phyloP scores from a whole-genome alignment of 2,888 invertebrate genomes.

The Tupiocoris notatus region DNA sequence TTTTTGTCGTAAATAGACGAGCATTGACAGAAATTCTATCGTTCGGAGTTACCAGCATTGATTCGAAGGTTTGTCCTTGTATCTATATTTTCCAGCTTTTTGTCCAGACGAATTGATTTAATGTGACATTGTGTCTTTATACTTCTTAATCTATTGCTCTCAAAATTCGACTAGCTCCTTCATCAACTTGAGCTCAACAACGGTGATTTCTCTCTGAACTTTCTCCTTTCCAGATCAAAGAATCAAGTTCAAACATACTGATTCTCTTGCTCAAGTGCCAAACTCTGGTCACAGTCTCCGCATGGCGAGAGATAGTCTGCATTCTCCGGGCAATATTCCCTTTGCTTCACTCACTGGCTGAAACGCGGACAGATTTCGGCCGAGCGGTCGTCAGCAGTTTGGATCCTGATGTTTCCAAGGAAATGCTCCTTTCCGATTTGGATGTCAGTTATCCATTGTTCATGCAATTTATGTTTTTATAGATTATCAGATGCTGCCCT shows the following conservation, averaged over 20 bases:
- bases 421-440: conserved; percentile 13
- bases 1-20: conserved; percentile 59
- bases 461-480: too few relatives aligned
- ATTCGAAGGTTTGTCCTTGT: conserved; percentile 28
- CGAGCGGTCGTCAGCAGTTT: conserved; percentile 64
- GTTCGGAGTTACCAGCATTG: conserved; percentile 58
- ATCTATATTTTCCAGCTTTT: neutral
- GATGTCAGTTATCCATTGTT: conserved; percentile 33
- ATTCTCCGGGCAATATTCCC: conserved; percentile 63
- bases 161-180: neutral
- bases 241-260: conserved; percentile 62
- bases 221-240: conserved; percentile 58
- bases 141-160: neutral
- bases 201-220: neutral
- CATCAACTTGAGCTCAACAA: neutral
- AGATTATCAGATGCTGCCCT: too few relatives aligned
- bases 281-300: conserved; percentile 61
- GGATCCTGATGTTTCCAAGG: conserved; percentile 62
- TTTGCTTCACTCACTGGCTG: conserved; percentile 62
- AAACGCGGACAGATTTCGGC: conserved; percentile 58
- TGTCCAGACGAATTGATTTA: neutral
- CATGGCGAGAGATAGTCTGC: conserved; percentile 64
- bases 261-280: conserved; percentile 65
- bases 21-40: conserved; percentile 65
- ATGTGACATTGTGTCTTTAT: neutral